A percentile compares a stretch with the other conserved stretches of the same genome.
Conservation (phyloP, 2,888 invertebrate species). For the Electrophaes corylata region DNA sequence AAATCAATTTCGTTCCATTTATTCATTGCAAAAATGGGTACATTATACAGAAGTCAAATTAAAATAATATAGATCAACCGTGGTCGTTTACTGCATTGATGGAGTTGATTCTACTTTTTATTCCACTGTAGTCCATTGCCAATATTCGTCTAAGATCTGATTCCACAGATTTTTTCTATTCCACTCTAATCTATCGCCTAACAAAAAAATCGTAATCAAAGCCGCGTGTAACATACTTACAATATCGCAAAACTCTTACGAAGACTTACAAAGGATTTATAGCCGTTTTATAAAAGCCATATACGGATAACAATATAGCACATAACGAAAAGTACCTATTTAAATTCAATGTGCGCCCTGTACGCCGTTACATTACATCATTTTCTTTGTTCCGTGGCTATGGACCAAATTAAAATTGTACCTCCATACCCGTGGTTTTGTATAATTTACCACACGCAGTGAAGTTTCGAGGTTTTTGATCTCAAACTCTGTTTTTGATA, state of each 20-base stretch:
- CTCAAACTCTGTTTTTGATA: not conserved
- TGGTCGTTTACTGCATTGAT: too few relatives aligned
- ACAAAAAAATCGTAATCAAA: too few relatives aligned
- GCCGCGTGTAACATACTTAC: too few relatives aligned
- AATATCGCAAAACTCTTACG: not conserved
- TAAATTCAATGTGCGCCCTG: constrained; percentile 39
- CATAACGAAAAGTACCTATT: constrained; percentile 40
- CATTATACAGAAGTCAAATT: too few relatives aligned
- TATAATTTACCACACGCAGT: constrained; percentile 8
- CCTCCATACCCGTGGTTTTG: constrained; percentile 28
- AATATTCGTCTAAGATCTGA: too few relatives aligned
- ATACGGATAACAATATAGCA: constrained; percentile 30
- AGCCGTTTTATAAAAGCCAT: constrained; percentile 21
- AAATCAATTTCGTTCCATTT: too few relatives aligned
- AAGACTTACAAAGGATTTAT: not conserved
- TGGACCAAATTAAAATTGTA: constrained; percentile 42
- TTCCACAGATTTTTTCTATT: too few relatives aligned
- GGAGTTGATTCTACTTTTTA: too few relatives aligned
- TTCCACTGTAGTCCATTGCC: too few relatives aligned
- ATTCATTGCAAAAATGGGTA: too few relatives aligned
- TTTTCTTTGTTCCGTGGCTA: constrained; percentile 38
- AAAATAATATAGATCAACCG: too few relatives aligned
- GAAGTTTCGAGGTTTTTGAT: not conserved
- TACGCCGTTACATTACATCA: constrained; percentile 41
- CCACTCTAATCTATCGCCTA: too few relatives aligned